Base-by-base conservation (phyloP, 64 coral and sea anemone species). In the Montipora efflorescens region DNA sequence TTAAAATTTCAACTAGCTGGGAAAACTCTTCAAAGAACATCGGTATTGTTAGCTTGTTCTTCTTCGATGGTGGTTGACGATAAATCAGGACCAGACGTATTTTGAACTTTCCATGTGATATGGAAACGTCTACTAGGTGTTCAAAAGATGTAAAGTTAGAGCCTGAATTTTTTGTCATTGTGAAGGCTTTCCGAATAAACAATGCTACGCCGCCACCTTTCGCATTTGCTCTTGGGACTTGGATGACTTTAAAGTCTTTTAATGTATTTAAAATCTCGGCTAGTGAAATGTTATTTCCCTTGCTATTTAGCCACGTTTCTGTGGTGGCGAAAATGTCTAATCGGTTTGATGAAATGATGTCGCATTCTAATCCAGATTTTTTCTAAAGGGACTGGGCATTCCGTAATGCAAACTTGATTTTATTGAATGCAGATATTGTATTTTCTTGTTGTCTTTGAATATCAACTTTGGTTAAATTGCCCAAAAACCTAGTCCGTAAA, bases 231-330 rank as follows among this genome's bases (percentile, higher is more conserved):
- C 84, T 68, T 47, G 67, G 22, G 84, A 72, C 84, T 71, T 88
- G 36, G 20, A 74, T 47, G 66, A 88, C 84, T 67, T 28, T 48
- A 72, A 88, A 88, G 49, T 88, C 84, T 71, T 69, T 88, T 48
- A 75, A 61, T 49, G 68, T 47, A 88, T 88, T 88, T 67, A 88
- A 20, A 88, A 88, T 88, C 48, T 88, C 84, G 43, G 45, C 67
- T 43, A 88, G 11, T 88, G 84, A 71, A 88, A 36, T 69, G 62
- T 87, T 87, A 46, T 66, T 66, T 75, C 59, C 48, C 10, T n/a
- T n/a, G n/a, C n/a, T n/a, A n/a, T n/a, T n/a, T n/a, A n/a, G n/a
- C n/a, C n/a, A n/a, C n/a, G n/a, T n/a, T n/a, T n/a, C 67, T 72
- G 67, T 88, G n/a, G 74, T 49, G 67, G 84, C 84, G 19, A 70